Percentiles rank a stretch among this genome's conserved stretches.
Conservation (phyloP, 2,888 invertebrate species). For the Xestia c-nigrum region DNA sequence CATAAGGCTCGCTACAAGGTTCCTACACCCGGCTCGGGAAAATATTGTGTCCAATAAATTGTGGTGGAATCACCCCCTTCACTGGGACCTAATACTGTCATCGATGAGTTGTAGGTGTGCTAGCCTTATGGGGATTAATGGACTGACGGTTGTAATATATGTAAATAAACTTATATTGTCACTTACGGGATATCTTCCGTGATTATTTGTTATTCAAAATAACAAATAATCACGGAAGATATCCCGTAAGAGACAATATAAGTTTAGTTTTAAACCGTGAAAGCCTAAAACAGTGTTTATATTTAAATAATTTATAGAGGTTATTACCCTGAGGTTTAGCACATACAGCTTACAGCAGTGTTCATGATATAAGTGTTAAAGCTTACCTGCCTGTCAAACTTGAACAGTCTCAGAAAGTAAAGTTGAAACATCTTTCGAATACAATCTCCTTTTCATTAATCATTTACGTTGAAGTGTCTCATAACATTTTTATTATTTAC, state of each 20-base stretch:
- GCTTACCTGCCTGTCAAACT: background rate
- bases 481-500: background rate
- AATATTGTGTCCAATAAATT: conserved; percentile 50
- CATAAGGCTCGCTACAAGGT: background rate
- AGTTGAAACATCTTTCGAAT: background rate
- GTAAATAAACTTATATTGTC: no score
- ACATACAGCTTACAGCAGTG: background rate
- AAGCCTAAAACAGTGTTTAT: no score
- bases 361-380: background rate
- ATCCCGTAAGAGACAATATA: no score
- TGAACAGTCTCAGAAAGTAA: background rate
- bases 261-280: no score
- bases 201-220: no score
- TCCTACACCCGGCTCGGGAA: conserved; percentile 7
- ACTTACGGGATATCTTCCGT: no score
- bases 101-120: conserved; percentile 41
- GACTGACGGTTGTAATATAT: conserved; percentile 17
- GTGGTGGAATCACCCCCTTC: conserved; percentile 27
- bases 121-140: conserved; percentile 38
- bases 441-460: background rate
- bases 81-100: conserved; percentile 32
- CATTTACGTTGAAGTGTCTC: background rate
- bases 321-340: conserved; percentile 16
- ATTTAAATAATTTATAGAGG: conserved; percentile 40
- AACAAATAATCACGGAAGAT: no score